Evolutionary conservation across 1,140 invertebrate genomes (phyloP).

Genomic region (Caenorhabditis remanei): DNA sequence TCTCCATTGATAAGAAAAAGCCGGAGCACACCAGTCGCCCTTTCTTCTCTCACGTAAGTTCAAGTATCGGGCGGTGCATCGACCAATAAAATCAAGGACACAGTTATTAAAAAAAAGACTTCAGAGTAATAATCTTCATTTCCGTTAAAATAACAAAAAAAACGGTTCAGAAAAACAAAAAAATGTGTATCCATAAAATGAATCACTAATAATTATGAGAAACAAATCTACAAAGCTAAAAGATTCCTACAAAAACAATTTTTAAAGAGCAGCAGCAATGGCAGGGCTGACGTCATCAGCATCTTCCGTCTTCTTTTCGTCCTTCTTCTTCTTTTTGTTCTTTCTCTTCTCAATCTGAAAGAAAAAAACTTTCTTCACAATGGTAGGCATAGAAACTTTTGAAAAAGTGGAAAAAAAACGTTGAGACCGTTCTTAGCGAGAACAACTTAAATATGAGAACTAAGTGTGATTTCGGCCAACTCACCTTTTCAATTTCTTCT

Average conservation of each 20-base stretch:
- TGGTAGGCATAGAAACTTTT: slow-evolving; percentile 6
- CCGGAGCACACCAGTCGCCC: background rate
- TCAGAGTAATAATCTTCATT: background rate
- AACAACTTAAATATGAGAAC: background rate
- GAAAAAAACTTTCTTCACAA: slow-evolving; percentile 23
- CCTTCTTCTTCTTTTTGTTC: slow-evolving; percentile 70
- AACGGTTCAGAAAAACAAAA: background rate
- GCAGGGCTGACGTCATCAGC: slow-evolving; percentile 56
- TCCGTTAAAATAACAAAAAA: background rate
- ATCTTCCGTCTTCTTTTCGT: slow-evolving; percentile 59
- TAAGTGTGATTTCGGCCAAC: no score
- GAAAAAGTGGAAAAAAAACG: background rate
- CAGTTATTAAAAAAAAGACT: background rate
- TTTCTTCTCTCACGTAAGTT: slow-evolving; percentile 33
- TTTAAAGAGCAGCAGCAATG: slow-evolving; percentile 52
- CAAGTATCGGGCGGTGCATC: slow-evolving; percentile 31
- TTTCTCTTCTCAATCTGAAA: slow-evolving; percentile 68
- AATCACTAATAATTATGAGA: slow-evolving; percentile 41
- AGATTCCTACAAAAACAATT: background rate
- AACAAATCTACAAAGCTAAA: slow-evolving; percentile 5
- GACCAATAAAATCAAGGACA: background rate
- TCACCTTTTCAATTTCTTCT: slow-evolving; percentile 74
- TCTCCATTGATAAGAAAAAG: slow-evolving; percentile 3
- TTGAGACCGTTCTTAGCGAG: background rate
- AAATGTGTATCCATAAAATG: slow-evolving; percentile 2